Evolutionary conservation across 1,140 invertebrate genomes (phyloP).

Genomic region (Bilobella aurantiaca): DNA sequence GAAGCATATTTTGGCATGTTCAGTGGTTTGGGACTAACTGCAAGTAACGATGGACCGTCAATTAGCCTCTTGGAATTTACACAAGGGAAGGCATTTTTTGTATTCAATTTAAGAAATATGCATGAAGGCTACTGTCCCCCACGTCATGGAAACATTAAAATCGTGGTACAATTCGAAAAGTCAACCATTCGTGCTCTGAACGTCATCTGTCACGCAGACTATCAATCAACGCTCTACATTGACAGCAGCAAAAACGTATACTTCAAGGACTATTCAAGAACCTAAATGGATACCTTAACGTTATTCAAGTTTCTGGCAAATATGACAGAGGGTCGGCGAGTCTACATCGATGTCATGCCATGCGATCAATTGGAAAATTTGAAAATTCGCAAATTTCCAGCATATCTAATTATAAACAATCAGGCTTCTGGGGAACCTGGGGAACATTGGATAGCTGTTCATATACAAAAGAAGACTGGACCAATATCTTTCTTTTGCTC

Average conservation of each 20-base stretch:
- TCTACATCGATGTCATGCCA: neutral
- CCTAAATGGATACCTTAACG: neutral
- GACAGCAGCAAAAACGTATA: too few species aligned
- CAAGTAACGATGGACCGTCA: slow-evolving; percentile 10
- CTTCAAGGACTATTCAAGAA: slow-evolving; percentile 8
- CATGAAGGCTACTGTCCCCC: neutral
- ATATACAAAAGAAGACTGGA: neutral
- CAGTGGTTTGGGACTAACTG: neutral
- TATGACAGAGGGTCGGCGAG: neutral
- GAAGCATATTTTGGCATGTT: slow-evolving; percentile 12
- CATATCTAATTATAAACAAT: neutral
- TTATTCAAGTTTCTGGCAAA: neutral
- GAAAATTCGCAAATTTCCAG: neutral
- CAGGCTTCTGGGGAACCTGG: neutral
- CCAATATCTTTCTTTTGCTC: neutral
- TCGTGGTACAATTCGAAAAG: slow-evolving; percentile 15
- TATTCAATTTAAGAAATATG: slow-evolving; percentile 14
- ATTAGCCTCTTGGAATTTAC: slow-evolving; percentile 4
- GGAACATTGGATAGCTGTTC: slow-evolving; percentile 3
- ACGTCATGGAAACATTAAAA: slow-evolving; percentile 16
- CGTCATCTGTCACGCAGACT: slow-evolving; percentile 15
- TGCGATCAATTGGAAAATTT: neutral
- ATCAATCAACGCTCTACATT: too few species aligned
- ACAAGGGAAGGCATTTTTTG: slow-evolving; percentile 11
- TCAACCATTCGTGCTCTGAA: slow-evolving; percentile 1